Percentiles rank a stretch among this genome's conserved stretches.
Evolutionary conservation across 2,888 invertebrate genomes (phyloP).

Genomic region (Psococerastis gibbosa): DNA sequence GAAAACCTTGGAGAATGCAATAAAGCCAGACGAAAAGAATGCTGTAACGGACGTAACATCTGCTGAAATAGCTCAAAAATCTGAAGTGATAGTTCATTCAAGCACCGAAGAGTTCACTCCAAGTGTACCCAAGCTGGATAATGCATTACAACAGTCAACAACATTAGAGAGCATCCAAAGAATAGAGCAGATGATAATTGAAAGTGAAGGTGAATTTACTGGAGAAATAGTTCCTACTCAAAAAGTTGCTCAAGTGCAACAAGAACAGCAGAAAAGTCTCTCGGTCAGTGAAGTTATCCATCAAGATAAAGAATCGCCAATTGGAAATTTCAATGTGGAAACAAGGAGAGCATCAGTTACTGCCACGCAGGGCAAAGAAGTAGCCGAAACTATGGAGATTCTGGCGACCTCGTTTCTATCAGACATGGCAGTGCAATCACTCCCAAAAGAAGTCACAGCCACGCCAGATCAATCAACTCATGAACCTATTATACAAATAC

Average conservation of each 20-base stretch:
- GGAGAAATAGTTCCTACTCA: constrained; percentile 17
- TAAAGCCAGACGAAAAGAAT: constrained; percentile 18
- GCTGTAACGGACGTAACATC: constrained; percentile 24
- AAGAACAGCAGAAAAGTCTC: constrained; percentile 21
- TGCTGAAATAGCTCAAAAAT: constrained; percentile 28
- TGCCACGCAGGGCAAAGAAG: constrained; percentile 25
- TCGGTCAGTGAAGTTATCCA: constrained; percentile 22
- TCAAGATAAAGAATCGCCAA: constrained; percentile 22
- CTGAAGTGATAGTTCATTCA: constrained; percentile 27
- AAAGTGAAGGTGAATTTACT: constrained; percentile 21
- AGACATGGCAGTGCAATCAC: constrained; percentile 18
- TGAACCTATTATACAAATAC: constrained; percentile 19
- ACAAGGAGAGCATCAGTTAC: constrained; percentile 14
- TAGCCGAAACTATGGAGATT: constrained; percentile 24
- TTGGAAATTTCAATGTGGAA: constrained; percentile 16
- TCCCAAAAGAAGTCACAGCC: constrained; percentile 18
- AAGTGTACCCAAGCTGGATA: constrained; percentile 21
- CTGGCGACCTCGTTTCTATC: constrained; percentile 17
- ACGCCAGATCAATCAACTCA: constrained; percentile 18
- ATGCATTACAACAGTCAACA: constrained; percentile 20
- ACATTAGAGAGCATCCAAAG: constrained; percentile 25
- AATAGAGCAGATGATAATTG: constrained; percentile 25
- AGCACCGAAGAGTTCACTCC: constrained; percentile 24
- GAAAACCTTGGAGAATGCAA: constrained; percentile 13
- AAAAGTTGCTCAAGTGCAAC: constrained; percentile 18